Conservation (phyloP, 2,113 vertebrate genomes). For the Macheiramphus alcinus region DNA sequence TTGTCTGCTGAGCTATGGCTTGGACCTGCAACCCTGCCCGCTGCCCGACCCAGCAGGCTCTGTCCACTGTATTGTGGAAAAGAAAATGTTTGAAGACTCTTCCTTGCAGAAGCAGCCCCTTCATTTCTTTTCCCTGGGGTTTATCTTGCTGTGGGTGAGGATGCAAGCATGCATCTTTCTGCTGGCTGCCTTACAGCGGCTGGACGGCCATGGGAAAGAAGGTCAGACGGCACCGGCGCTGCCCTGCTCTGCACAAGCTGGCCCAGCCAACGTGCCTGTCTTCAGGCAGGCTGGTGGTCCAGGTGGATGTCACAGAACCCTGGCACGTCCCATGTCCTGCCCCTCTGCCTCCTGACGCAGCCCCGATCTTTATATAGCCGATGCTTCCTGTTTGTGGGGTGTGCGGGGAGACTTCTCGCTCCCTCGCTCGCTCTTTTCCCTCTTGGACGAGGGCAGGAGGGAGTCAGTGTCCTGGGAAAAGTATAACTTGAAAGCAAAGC, state of each 20-base stretch:
- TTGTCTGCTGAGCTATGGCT: neutral
- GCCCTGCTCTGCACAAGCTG: neutral
- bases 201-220: neutral
- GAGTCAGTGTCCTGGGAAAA: conserved; percentile 66
- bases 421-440: neutral
- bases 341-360: neutral
- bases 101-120: neutral
- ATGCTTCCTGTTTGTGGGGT: conserved; percentile 7
- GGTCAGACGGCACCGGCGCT: accelerated
- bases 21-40: neutral
- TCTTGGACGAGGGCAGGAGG: conserved; percentile 1
- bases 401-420: neutral
- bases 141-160: neutral
- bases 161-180: neutral
- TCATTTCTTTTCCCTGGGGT: too few relatives aligned
- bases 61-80: neutral
- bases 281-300: neutral
- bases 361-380: neutral
- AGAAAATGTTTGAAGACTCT: neutral
- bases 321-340: neutral
- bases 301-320: neutral
- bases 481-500: conserved; percentile 42
- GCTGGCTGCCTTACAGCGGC: too few relatives aligned
- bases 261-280: neutral
- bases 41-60: neutral